These are phyloP conservation scores for Drosophila gunungcola DNA, from an alignment of 1,140 invertebrate species.

Conservation along the genomic window DNA sequence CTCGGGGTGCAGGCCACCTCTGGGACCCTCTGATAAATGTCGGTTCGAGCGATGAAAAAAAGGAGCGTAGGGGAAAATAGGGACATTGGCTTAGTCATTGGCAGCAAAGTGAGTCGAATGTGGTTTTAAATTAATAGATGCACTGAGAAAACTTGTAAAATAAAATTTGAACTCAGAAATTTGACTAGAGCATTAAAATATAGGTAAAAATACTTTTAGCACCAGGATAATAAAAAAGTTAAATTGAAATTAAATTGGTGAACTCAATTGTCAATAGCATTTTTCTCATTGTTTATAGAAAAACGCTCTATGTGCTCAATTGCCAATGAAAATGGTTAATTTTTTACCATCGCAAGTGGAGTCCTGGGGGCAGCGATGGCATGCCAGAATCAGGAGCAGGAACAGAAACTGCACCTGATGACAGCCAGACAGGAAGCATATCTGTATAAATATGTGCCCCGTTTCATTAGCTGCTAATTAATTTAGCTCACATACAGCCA, in stretches of 20 bases:
- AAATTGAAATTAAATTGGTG: too few relatives aligned
- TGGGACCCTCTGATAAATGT: conserved; percentile 28
- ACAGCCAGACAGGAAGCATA: conserved; percentile 27
- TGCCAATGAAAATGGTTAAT: conserved; percentile 66
- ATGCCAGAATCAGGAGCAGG: background rate
- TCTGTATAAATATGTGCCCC: conserved; percentile 67
- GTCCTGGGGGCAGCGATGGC: background rate
- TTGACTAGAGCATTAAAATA: too few relatives aligned
- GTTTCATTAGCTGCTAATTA: conserved; percentile 78
- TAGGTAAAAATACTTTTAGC: too few relatives aligned
- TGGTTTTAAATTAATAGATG: conserved; percentile 15
- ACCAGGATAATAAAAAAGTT: too few relatives aligned
- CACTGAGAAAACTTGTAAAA: background rate
- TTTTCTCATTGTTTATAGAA: background rate
- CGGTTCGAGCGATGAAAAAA: background rate
- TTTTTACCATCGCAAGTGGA: conserved; percentile 34
- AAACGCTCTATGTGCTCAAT: conserved; percentile 53
- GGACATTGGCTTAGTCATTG: conserved; percentile 8
- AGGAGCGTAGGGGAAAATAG: background rate
- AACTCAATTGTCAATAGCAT: too few relatives aligned
- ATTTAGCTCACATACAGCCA: conserved; percentile 51
- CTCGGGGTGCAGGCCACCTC: conserved; percentile 24
- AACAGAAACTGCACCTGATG: conserved; percentile 15
- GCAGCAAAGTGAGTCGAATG: conserved; percentile 21
- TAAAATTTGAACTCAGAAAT: too few relatives aligned